phyloP scores from a whole-genome alignment of 2,797 vertebrate species.

The Buceros bicornis region DNA sequence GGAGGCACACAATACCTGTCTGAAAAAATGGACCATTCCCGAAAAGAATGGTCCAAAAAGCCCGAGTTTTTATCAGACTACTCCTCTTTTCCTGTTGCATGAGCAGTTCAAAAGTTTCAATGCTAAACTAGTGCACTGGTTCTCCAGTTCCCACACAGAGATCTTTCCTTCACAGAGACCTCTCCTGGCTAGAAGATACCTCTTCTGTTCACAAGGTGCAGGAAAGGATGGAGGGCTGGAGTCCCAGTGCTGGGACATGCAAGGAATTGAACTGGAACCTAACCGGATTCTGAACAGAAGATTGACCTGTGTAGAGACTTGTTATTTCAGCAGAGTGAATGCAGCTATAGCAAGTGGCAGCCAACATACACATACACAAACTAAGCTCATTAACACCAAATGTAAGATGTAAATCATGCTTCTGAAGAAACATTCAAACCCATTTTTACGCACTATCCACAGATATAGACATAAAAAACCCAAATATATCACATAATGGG shows the following conservation, averaged over 20 bases:
- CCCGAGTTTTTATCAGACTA: not conserved
- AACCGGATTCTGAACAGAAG: not conserved
- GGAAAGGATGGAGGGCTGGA: not conserved
- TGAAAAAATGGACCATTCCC: not conserved
- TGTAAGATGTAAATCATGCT: not conserved
- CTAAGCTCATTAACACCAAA: not conserved
- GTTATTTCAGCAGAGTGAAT: not conserved
- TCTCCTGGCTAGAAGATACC: not conserved
- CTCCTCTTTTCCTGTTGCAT: not conserved
- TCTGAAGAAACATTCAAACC: not conserved
- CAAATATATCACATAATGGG: not conserved
- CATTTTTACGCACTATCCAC: not conserved
- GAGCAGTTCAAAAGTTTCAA: not conserved
- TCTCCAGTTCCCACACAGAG: not conserved
- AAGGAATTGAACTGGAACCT: not conserved
- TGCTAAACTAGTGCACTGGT: not conserved
- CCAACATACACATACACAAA: not conserved
- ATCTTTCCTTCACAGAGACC: not conserved
- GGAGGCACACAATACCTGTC: not conserved
- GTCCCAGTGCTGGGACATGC: not conserved
- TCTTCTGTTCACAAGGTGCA: not conserved
- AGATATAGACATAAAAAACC: not conserved
- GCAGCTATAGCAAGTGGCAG: not conserved
- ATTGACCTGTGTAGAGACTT: not conserved
- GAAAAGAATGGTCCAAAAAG: not conserved